Conservation (phyloP, 2,888 invertebrate species). For the Drosophila meridionalis region DNA sequence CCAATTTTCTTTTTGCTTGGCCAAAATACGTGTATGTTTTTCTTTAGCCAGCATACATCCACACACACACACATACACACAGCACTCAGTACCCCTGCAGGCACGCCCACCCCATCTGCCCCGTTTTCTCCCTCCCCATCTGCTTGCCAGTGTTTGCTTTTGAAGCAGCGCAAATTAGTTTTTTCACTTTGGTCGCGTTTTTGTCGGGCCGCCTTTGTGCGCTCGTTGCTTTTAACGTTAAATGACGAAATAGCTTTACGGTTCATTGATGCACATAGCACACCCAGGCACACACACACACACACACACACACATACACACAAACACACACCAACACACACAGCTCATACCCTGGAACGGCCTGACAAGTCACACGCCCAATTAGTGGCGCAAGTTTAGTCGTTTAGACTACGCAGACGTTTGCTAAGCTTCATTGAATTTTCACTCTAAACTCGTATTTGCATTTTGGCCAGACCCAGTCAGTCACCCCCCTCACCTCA, state of each 20-base stretch:
- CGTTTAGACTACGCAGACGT: conserved; percentile 65
- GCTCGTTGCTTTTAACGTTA: conserved; percentile 79
- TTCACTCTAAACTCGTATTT: conserved; percentile 69
- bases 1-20: conserved; percentile 77
- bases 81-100: neutral
- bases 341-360: conserved; percentile 8
- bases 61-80: neutral
- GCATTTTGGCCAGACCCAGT: conserved; percentile 66
- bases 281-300: conserved; percentile 40
- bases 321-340: neutral
- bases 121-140: conserved; percentile 8
- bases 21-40: conserved; percentile 79
- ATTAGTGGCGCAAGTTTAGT: conserved; percentile 79
- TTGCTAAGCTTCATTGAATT: conserved; percentile 78
- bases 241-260: conserved; percentile 82
- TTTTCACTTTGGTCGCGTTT: conserved; percentile 79
- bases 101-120: neutral
- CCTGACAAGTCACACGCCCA: conserved; percentile 76
- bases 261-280: conserved; percentile 78
- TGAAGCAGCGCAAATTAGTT: conserved; percentile 82
- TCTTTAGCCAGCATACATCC: conserved; percentile 67
- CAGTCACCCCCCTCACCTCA: neutral
- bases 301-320: conserved; percentile 6
- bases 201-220: conserved; percentile 76
- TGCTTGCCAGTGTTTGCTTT: conserved; percentile 71